Conservation (phyloP, 2,797 vertebrate genomes). For the Helarctos malayanus region DNA sequence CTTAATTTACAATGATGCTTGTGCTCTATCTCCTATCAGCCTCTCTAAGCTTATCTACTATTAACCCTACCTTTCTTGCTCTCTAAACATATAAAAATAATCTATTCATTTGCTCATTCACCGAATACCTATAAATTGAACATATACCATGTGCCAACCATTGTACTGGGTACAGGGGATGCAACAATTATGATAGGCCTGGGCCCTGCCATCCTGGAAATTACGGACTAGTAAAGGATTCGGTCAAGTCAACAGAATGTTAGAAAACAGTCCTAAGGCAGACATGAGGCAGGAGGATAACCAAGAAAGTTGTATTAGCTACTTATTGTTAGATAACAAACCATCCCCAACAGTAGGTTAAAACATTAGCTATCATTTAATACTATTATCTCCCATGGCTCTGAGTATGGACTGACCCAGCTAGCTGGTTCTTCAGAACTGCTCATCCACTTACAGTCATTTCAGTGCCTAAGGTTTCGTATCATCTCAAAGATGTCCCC, state of each 20-base stretch:
- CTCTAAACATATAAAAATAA: not conserved
- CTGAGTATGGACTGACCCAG: not conserved
- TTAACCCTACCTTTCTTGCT: not conserved
- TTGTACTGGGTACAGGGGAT: not conserved
- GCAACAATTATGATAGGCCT: not conserved
- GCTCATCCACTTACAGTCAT: not conserved
- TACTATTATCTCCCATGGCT: not conserved
- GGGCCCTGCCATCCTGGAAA: not conserved
- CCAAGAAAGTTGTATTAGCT: not conserved
- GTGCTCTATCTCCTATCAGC: not conserved
- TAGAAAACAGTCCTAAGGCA: not conserved
- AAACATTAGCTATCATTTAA: slow-evolving; percentile 19
- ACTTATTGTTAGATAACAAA: not conserved
- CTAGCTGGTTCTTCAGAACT: not conserved
- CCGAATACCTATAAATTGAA: not conserved
- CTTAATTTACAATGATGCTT: not conserved
- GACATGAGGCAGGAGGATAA: not conserved
- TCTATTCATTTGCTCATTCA: not conserved
- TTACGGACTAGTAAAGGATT: not conserved
- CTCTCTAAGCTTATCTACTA: not conserved
- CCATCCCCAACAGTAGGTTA: not conserved
- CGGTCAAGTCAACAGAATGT: not conserved
- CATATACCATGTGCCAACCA: not conserved
- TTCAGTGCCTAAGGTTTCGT: not conserved
- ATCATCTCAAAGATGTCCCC: not conserved